A percentile compares a stretch with the other conserved stretches of the same genome.
These are phyloP conservation scores for Euzophera pinguis DNA, from an alignment of 2,888 invertebrate genomes.

Conservation along the genomic window DNA sequence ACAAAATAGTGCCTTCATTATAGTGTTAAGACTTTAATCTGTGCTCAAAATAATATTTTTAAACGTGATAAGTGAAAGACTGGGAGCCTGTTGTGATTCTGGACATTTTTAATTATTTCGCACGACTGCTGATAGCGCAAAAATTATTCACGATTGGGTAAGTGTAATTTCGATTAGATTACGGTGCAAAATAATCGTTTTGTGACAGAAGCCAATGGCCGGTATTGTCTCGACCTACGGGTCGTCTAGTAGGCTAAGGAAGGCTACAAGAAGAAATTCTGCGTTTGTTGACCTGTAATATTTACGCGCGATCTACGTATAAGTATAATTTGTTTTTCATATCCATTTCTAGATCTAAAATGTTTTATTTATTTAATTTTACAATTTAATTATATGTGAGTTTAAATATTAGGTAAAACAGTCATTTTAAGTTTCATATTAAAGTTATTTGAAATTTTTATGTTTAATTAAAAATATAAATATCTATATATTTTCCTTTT, in stretches of 20 bases:
- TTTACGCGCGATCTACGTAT: neutral
- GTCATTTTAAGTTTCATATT: too few relatives aligned
- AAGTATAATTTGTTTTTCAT: too few relatives aligned
- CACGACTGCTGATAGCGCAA: conserved; percentile 64
- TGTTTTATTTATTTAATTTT: too few relatives aligned
- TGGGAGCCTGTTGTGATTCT: conserved; percentile 37
- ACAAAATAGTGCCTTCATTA: conserved; percentile 48
- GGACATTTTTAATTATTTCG: conserved; percentile 37
- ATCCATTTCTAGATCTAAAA: too few relatives aligned
- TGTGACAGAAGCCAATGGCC: conserved; percentile 45
- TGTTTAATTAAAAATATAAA: too few relatives aligned
- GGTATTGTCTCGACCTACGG: conserved; percentile 43
- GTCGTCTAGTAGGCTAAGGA: conserved; percentile 11
- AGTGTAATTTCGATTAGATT: conserved; percentile 75
- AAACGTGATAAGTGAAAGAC: conserved; percentile 62
- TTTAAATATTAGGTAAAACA: too few relatives aligned
- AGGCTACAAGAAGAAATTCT: neutral
- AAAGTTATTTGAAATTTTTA: too few relatives aligned
- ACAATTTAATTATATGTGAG: too few relatives aligned
- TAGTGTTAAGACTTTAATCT: conserved; percentile 58
- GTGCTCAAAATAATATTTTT: conserved; percentile 54
- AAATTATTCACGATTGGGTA: conserved; percentile 78
- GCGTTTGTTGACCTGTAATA: conserved; percentile 35
- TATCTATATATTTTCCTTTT: too few relatives aligned
- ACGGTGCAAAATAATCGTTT: conserved; percentile 72